These are phyloP conservation scores for Yponomeuta plumbellus DNA, from an alignment of 2,888 invertebrate species.

Conservation along the genomic window DNA sequence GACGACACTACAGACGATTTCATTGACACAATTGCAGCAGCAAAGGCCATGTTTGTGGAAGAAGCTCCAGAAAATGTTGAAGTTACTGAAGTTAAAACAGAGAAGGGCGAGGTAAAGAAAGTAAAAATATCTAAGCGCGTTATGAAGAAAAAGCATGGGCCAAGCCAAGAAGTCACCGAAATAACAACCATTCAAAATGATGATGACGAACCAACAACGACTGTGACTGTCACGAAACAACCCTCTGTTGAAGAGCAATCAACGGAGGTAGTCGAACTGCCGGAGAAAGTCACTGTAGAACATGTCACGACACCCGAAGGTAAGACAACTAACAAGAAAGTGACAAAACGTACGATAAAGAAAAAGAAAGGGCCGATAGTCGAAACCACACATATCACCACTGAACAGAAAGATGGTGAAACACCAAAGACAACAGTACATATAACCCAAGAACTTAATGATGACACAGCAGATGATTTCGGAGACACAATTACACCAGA, in stretches of 20 bases:
- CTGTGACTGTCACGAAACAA: conserved; percentile 32
- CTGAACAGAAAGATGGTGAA: conserved; percentile 56
- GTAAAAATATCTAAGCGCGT: conserved; percentile 25
- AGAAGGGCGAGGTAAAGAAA: conserved; percentile 42
- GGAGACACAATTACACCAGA: background rate
- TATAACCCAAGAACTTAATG: conserved; percentile 38
- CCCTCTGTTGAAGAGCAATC: conserved; percentile 29
- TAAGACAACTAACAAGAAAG: conserved; percentile 46
- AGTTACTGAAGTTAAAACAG: conserved; percentile 49
- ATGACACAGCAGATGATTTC: conserved; percentile 26
- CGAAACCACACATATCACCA: conserved; percentile 38
- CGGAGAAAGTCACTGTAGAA: conserved; percentile 12
- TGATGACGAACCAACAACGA: conserved; percentile 37
- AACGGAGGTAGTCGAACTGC: too few species aligned
- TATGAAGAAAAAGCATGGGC: conserved; percentile 48
- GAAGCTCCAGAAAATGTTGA: conserved; percentile 43
- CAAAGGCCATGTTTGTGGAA: conserved; percentile 5
- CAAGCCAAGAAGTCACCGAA: conserved; percentile 54
- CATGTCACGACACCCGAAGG: conserved; percentile 27
- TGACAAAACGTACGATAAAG: conserved; percentile 52
- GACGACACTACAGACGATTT: conserved; percentile 25
- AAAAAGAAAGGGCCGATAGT: conserved; percentile 30
- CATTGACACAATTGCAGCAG: conserved; percentile 18
- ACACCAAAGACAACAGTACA: conserved; percentile 49
- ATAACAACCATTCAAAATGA: conserved; percentile 49